Evolutionary conservation across 2,113 vertebrate genomes (phyloP).

Genomic region (Uropsilus gracilis): DNA sequence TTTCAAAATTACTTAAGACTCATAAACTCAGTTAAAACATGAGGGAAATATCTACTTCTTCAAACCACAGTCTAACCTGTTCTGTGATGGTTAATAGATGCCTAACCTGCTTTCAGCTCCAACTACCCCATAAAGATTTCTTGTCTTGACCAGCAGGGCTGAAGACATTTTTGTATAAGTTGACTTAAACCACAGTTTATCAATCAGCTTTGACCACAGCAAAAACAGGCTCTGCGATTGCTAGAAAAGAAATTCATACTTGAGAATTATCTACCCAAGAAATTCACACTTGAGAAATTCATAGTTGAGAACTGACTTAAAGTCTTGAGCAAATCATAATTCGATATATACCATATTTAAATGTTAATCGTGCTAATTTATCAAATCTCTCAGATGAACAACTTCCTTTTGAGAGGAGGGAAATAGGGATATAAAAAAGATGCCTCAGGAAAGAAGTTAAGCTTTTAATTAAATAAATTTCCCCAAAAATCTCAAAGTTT

Average conservation of each 20-base stretch:
- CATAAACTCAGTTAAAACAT: conserved; percentile 63
- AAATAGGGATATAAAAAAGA: background rate
- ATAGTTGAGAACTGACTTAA: conserved; percentile 70
- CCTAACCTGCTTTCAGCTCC: conserved; percentile 79
- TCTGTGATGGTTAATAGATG: conserved; percentile 76
- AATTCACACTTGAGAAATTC: conserved; percentile 69
- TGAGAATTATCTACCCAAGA: conserved; percentile 76
- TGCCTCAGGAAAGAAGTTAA: conserved; percentile 38
- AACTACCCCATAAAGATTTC: conserved; percentile 80
- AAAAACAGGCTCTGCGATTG: conserved; percentile 77
- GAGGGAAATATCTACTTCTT: conserved; percentile 52
- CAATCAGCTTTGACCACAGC: conserved; percentile 79
- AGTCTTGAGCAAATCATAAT: conserved; percentile 64
- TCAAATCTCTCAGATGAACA: conserved; percentile 54
- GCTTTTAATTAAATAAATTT: conserved; percentile 51
- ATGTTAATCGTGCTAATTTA: conserved; percentile 61
- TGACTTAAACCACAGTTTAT: conserved; percentile 78
- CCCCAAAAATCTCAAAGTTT: conserved; percentile 15
- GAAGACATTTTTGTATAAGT: conserved; percentile 77
- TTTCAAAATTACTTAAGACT: conserved; percentile 47
- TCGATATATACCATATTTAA: conserved; percentile 48
- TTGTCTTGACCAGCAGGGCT: conserved; percentile 75
- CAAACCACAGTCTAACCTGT: conserved; percentile 71
- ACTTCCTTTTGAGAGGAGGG: background rate
- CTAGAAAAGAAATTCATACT: conserved; percentile 81